Evolutionary conservation across 2,888 invertebrate species (phyloP).

Genomic region (Drosophila barbarae): DNA sequence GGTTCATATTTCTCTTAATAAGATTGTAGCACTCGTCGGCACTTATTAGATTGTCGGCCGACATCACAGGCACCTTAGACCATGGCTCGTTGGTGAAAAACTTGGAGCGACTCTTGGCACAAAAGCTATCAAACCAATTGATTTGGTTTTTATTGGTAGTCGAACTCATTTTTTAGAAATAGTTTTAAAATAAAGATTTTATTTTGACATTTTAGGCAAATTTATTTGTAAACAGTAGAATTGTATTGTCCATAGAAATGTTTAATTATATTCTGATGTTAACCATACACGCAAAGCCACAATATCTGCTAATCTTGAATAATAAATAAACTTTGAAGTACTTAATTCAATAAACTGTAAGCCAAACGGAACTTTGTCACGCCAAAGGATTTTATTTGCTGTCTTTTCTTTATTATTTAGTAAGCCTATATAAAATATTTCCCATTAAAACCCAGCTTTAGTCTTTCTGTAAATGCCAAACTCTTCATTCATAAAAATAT

Average conservation of each 20-base stretch:
- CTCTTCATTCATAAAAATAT: not conserved
- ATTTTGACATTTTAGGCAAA: not conserved
- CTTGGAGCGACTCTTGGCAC: conserved; percentile 10
- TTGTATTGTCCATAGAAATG: not conserved
- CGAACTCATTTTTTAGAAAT: not conserved
- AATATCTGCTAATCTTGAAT: conserved; percentile 10
- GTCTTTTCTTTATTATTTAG: not conserved
- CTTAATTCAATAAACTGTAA: not conserved
- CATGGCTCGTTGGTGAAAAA: not conserved
- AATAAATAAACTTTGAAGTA: conserved; percentile 4
- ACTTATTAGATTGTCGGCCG: conserved; percentile 26
- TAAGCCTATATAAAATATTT: conserved; percentile 1
- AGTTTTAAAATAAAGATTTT: not conserved
- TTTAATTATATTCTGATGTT: not conserved
- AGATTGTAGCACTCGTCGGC: conserved; percentile 53
- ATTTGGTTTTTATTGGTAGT: not conserved
- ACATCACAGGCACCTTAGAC: not conserved
- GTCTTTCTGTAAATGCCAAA: not conserved
- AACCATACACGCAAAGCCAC: not conserved
- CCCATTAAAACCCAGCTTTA: not conserved
- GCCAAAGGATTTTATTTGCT: conserved; percentile 10
- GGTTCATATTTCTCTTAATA: conserved; percentile 36
- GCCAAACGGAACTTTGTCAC: conserved; percentile 25
- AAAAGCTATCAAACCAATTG: conserved; percentile 27
- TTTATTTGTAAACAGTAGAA: not conserved